Conservation (phyloP, 2,113 vertebrate genomes). For the Lanius ludovicianus region DNA sequence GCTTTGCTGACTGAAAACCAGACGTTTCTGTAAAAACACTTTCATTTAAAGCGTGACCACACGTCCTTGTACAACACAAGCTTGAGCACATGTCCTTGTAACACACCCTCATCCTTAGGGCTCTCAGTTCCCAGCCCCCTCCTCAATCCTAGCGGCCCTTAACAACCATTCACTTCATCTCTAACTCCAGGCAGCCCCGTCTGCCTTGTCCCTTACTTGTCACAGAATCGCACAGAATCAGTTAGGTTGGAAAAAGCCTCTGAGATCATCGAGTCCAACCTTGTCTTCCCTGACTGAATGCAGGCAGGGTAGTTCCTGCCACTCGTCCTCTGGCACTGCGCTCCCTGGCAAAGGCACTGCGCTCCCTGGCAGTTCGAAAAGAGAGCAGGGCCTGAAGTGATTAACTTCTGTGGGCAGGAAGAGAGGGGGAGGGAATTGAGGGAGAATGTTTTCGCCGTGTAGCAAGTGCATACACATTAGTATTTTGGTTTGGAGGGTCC, state of each 20-base stretch:
- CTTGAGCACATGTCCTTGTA: not conserved
- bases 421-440: not conserved
- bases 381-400: not conserved
- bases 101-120: not conserved
- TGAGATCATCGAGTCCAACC: not conserved
- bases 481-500: not conserved
- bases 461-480: not conserved
- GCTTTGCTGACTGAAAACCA: not conserved
- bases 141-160: not conserved
- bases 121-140: not conserved
- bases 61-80: not conserved
- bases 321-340: accelerated
- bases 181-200: not conserved
- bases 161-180: not conserved
- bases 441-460: not conserved
- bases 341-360: not conserved
- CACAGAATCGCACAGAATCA: not conserved
- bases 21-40: not conserved
- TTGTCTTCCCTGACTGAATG: not conserved
- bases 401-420: not conserved
- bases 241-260: not conserved
- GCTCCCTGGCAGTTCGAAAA: not conserved
- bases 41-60: not conserved
- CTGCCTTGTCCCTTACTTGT: not conserved
- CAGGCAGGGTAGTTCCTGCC: not conserved